Evolutionary conservation across 2,113 vertebrate species (phyloP), one percentile per base, ranked within the genome.

Genomic region (Pterocles orientalis): DNA sequence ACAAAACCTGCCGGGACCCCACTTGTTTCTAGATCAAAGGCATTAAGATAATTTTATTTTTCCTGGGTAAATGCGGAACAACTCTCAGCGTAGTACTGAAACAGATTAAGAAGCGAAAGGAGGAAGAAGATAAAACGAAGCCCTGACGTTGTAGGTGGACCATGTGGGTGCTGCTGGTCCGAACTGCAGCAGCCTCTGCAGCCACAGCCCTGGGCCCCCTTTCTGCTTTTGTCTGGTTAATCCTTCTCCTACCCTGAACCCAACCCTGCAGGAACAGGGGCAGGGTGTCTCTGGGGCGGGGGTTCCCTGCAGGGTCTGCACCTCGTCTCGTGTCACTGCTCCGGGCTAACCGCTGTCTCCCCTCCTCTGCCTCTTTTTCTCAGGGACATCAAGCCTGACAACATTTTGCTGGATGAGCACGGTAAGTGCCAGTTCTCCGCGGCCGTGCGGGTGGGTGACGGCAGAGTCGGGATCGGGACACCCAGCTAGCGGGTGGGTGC

Each of bases 361-460:
- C 33, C 65, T 93, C 84, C 80, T 95, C 79, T 82, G 73, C 54
- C 15, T 85, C 61, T 96, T 96, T 97, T 80, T 94, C 97, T 86
- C 96, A 99, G 99, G 95, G 99, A 99, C 94, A 99, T 99, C 97
- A 99, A 99, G 88, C 99, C 99, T 34, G 99, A 99, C 98, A 99
- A 99, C 96, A 99, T 99, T 96, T 98, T 99, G n/a, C 98, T 99
- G 97, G 99, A 99, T 69, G 99, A 99, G 86, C 98, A 98, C 2
- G 99, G 99, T 99, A 96, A 99, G 99, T 97, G 61, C 73, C 66
- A 1, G 29, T 16, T 34, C 58, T 90, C 45, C 47, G 50, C 5
- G 12, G 34, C 29, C 12, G 0, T 13, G 50, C 23, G 1, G 0
- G 0, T 8, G 18, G 48, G 7, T 1, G 29, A 23, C 36, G 57